These are phyloP conservation scores for Panulirus ornatus DNA, from an alignment of 1,140 invertebrate genomes.

Conservation along the genomic window DNA sequence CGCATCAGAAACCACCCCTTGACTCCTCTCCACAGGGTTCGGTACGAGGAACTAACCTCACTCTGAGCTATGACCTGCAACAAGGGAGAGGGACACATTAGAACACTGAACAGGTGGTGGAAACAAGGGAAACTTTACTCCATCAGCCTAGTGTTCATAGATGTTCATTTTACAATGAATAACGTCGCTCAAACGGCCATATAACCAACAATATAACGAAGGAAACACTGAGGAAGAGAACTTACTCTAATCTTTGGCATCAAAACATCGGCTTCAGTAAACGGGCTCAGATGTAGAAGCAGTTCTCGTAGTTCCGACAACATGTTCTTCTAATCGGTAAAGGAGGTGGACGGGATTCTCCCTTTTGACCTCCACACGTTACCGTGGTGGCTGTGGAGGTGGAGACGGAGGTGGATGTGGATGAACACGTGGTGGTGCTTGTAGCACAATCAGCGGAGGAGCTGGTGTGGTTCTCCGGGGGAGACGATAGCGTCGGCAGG, in stretches of 20 bases:
- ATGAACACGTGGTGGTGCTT: too few species aligned
- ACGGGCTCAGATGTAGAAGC: slow-evolving; percentile 56
- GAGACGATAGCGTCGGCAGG: not conserved
- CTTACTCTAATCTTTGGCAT: slow-evolving; percentile 44
- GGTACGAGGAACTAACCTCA: too few species aligned
- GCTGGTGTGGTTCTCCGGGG: not conserved
- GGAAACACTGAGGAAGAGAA: not conserved
- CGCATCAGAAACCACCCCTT: too few species aligned
- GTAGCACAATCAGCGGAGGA: not conserved
- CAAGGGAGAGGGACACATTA: not conserved
- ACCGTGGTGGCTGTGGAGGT: not conserved
- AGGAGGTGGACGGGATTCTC: not conserved
- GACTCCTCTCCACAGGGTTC: too few species aligned
- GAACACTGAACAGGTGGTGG: not conserved
- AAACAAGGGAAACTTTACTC: too few species aligned
- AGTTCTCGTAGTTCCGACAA: slow-evolving; percentile 60
- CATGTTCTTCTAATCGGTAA: slow-evolving; percentile 15
- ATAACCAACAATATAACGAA: not conserved
- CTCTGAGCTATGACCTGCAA: not conserved
- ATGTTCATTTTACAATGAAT: not conserved
- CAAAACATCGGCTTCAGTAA: not conserved
- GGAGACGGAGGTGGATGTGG: not conserved
- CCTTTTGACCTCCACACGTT: not conserved
- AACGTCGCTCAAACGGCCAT: not conserved
- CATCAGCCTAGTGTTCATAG: too few species aligned